Conservation (phyloP, 2,797 vertebrate genomes). For the Notamacropus eugenii region DNA sequence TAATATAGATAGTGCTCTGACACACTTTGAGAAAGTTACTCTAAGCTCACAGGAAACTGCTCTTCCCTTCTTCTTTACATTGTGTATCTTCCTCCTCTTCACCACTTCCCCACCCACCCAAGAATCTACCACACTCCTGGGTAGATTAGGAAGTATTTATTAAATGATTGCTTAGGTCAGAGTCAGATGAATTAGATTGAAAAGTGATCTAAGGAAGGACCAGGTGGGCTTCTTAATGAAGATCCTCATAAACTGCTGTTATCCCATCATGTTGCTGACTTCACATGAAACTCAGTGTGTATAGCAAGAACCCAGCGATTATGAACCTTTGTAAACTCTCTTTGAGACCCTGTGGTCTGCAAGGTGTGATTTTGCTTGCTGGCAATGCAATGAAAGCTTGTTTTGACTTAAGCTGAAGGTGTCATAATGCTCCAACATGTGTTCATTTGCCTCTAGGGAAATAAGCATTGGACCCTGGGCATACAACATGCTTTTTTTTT, state of each 20-base stretch:
- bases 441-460: neutral
- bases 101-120: neutral
- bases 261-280: slow-evolving; percentile 13
- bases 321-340: slow-evolving; percentile 51
- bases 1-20: slow-evolving; percentile 13
- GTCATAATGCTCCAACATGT: neutral
- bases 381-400: neutral
- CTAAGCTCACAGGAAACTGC: neutral
- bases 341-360: neutral
- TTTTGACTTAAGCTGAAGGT: neutral
- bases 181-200: neutral
- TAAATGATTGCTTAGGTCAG: neutral
- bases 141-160: neutral
- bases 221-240: slow-evolving; percentile 32
- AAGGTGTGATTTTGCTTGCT: neutral
- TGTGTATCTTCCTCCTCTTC: slow-evolving; percentile 16
- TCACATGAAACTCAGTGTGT: slow-evolving; percentile 19
- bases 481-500: too few relatives aligned
- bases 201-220: neutral
- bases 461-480: neutral
- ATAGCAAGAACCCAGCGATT: slow-evolving; percentile 37
- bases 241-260: slow-evolving; percentile 40
- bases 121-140: neutral
- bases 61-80: neutral
- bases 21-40: slow-evolving; percentile 30